Percentiles rank a stretch among this genome's conserved stretches.
These are phyloP conservation scores for Mesorhabditis belari DNA, from an alignment of 2,888 invertebrate species.

Conservation along the genomic window DNA sequence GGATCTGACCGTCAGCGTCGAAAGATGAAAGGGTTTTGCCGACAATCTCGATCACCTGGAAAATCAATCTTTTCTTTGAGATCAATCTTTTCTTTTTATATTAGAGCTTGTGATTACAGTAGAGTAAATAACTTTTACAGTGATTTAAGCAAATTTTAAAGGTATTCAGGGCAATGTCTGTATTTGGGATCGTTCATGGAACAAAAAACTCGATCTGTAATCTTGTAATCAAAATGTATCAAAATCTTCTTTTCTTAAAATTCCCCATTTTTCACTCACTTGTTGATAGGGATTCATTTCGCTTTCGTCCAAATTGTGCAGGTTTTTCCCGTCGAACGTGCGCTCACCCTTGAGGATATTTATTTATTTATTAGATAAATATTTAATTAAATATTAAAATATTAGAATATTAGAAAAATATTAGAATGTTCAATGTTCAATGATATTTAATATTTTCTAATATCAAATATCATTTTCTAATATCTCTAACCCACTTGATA, in stretches of 20 bases:
- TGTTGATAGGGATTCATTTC: slow-evolving; percentile 58
- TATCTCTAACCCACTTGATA: slow-evolving; percentile 55
- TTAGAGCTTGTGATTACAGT: not conserved
- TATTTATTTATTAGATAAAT: slow-evolving; percentile 48
- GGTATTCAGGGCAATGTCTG: too few species aligned
- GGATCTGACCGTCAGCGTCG: slow-evolving; percentile 58
- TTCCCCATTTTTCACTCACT: slow-evolving; percentile 26
- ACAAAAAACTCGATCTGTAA: too few species aligned
- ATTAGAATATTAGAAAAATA: too few species aligned
- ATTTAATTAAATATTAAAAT: slow-evolving; percentile 55
- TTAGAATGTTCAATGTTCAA: too few species aligned
- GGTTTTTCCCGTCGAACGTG: slow-evolving; percentile 56
- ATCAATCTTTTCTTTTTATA: too few species aligned
- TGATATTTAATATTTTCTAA: too few species aligned
- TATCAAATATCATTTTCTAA: too few species aligned
- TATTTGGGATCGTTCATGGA: too few species aligned
- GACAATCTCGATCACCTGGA: slow-evolving; percentile 57
- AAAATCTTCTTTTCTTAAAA: too few species aligned
- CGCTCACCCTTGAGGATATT: slow-evolving; percentile 57
- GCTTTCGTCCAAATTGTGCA: slow-evolving; percentile 54
- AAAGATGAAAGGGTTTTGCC: slow-evolving; percentile 58
- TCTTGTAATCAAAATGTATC: too few species aligned
- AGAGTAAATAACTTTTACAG: not conserved
- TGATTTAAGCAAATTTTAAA: too few species aligned
- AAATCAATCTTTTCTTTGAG: too few species aligned